Percentiles rank a stretch among this genome's conserved stretches.
These are phyloP conservation scores for Mimachlamys varia DNA, from an alignment of 2,888 invertebrate species.

Conservation along the genomic window DNA sequence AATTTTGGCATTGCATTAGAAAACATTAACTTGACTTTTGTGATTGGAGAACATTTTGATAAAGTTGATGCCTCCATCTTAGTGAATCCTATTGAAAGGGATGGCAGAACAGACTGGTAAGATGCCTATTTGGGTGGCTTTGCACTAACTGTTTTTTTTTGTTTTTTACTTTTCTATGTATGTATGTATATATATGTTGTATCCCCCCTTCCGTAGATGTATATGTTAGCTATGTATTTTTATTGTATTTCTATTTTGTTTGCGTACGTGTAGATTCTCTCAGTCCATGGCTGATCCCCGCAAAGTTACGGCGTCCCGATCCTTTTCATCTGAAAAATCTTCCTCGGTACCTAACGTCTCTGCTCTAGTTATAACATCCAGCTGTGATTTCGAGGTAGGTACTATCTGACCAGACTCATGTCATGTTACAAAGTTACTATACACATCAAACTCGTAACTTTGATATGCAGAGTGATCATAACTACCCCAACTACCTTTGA, in stretches of 20 bases:
- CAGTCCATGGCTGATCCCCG: slow-evolving; percentile 36
- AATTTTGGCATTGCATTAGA: not conserved
- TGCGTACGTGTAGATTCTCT: slow-evolving; percentile 31
- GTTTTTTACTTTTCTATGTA: not conserved
- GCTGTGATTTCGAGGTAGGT: slow-evolving; percentile 28
- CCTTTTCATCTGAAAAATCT: slow-evolving; percentile 30
- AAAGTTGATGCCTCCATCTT: not conserved
- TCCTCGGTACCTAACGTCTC: slow-evolving; percentile 31
- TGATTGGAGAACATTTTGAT: not conserved
- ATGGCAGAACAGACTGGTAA: not conserved
- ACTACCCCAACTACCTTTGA: no score
- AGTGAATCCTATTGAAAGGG: not conserved
- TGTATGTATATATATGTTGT: not conserved
- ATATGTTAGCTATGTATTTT: slow-evolving; percentile 34
- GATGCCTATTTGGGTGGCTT: slow-evolving; percentile 2
- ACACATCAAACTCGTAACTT: not conserved
- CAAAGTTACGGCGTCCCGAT: slow-evolving; percentile 31
- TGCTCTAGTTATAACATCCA: not conserved
- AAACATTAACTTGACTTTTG: not conserved
- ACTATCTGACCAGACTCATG: not conserved
- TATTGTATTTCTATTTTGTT: slow-evolving; percentile 36
- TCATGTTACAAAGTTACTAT: not conserved
- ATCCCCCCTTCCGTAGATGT: not conserved
- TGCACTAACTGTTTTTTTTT: slow-evolving; percentile 15
- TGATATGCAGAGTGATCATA: no score